phyloP scores from a whole-genome alignment of 1,140 invertebrate species.

The Macrocentrus cingulum region DNA sequence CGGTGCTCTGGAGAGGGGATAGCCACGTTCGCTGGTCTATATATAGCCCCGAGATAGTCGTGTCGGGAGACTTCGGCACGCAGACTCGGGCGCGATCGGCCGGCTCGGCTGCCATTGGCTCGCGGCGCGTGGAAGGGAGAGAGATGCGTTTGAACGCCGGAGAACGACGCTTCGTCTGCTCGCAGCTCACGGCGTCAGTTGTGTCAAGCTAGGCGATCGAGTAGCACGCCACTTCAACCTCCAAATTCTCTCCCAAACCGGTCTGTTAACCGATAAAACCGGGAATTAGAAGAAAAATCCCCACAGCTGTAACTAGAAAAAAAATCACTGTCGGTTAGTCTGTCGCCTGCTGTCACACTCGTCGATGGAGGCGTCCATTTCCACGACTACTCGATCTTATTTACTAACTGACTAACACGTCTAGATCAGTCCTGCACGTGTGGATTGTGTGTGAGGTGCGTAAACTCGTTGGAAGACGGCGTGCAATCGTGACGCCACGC shows the following conservation, averaged over 20 bases:
- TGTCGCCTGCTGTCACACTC: too few relatives aligned
- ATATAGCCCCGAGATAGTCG: neutral
- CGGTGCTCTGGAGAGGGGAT: slow-evolving; percentile 7
- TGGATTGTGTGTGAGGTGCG: slow-evolving; percentile 15
- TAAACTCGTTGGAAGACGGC: neutral
- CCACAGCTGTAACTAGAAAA: too few relatives aligned
- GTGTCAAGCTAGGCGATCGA: slow-evolving; percentile 60
- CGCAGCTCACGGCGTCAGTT: slow-evolving; percentile 52
- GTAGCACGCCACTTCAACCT: slow-evolving; percentile 58
- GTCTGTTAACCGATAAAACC: slow-evolving; percentile 33
- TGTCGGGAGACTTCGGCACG: too few relatives aligned
- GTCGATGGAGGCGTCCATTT: too few relatives aligned
- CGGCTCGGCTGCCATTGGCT: slow-evolving; percentile 36
- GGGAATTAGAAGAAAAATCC: too few relatives aligned
- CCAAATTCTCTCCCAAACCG: slow-evolving; percentile 40
- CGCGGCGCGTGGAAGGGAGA: slow-evolving; percentile 30
- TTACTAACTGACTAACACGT: too few relatives aligned
- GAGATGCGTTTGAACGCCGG: slow-evolving; percentile 47
- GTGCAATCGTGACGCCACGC: slow-evolving; percentile 9
- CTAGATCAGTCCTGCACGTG: slow-evolving; percentile 18
- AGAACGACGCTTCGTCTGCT: slow-evolving; percentile 33
- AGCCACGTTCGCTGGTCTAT: too few relatives aligned
- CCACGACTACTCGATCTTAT: too few relatives aligned
- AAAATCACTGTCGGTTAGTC: too few relatives aligned
- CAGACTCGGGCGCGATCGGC: slow-evolving; percentile 32